Conservation (phyloP, 2,797 vertebrate genomes). For the Amniataba percoides region DNA sequence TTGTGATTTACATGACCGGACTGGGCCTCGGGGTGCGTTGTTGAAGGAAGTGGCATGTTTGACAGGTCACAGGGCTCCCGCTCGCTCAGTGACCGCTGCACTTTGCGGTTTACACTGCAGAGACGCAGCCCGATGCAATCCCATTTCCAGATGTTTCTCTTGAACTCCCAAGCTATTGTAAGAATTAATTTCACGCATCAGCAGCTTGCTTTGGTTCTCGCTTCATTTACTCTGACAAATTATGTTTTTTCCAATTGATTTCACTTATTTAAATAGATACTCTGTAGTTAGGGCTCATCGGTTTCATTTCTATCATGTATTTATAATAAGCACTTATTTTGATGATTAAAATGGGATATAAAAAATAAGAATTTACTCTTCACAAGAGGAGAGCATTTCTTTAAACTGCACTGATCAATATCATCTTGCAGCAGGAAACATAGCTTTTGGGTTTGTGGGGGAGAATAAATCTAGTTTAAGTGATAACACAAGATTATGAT, state of each 20-base stretch:
- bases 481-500: background rate
- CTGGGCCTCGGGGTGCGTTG: background rate
- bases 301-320: slow-evolving; percentile 4
- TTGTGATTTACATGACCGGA: slow-evolving; percentile 66
- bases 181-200: slow-evolving; percentile 70
- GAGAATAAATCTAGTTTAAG: background rate
- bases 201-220: slow-evolving; percentile 34
- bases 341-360: background rate
- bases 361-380: background rate
- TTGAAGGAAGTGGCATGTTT: slow-evolving; percentile 48
- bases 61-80: slow-evolving; percentile 49
- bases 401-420: background rate
- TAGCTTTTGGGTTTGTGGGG: background rate
- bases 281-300: slow-evolving; percentile 18
- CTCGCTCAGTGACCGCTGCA: slow-evolving; percentile 35
- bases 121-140: slow-evolving; percentile 35
- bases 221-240: slow-evolving; percentile 60
- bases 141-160: slow-evolving; percentile 60
- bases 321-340: slow-evolving; percentile 11
- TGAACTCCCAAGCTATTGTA: slow-evolving; percentile 32
- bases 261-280: slow-evolving; percentile 50
- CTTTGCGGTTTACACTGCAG: slow-evolving; percentile 25
- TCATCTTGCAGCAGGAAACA: background rate
- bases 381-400: background rate
- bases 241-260: slow-evolving; percentile 54